Base-by-base conservation (phyloP, 2,888 invertebrate species). In the Eugnorisma glareosa region DNA sequence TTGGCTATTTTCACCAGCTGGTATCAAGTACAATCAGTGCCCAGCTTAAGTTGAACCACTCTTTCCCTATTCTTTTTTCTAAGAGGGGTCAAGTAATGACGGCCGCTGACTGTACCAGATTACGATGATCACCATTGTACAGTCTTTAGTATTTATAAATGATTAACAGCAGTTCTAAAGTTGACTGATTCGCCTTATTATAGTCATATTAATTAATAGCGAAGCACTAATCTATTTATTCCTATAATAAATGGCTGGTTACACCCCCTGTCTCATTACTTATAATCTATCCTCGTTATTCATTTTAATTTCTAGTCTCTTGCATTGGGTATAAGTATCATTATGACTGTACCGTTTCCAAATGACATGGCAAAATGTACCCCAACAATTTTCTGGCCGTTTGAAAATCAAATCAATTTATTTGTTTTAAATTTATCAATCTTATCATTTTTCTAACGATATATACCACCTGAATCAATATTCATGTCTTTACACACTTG, bases 221-320 rank as follows among this genome's bases (percentile, higher is more conserved):
- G 18, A 57, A 61, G 40, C 2, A 79, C 15, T 74, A 57, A 84
- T 80, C 18, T n/a, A 70, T 73, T 67, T 67, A 35, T 40, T 78
- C 1, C 4, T 3, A 24, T 84, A 79, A 73, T 74, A 63, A 82
- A 82, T 84, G 2, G 13, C 48, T 73, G 63, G 67, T 67, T 67
- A 70, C 74, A 63, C 69, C 61, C 61, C 31, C n/a, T 37, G 35
- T n/a, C 69, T 84, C 69, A 84, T 84, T 66, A 84, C 35, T 57
- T 57, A 18, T 83, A 73, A 72, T 73, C 64, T 74, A 63, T 43
- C 11, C 54, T 57, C 69, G 37, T 82, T 70, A 67, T 61, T 59
- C 40, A 71, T 57, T 31, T 37, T 57, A 71, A 69, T 76, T 61
- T 71, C 7, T 28, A 57, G 37, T 83, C 35, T 59, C 57, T 43